phyloP scores from a whole-genome alignment of 2,888 invertebrate species.

The Scotopteryx bipunctaria region DNA sequence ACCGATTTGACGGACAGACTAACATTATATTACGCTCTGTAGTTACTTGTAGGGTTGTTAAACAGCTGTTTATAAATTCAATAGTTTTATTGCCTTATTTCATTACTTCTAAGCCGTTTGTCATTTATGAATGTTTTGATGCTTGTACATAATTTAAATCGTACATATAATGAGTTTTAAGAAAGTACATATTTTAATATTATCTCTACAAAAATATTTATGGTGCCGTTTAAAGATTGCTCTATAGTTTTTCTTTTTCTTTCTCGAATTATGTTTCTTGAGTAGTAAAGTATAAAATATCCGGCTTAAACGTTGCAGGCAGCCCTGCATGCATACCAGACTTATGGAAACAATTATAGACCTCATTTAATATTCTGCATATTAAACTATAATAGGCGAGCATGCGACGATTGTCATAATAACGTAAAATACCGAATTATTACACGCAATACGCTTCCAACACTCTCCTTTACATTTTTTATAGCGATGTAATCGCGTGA shows the following conservation, averaged over 20 bases:
- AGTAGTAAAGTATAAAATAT: too few species aligned
- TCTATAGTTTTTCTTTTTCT: too few species aligned
- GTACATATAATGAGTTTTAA: too few species aligned
- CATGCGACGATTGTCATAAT: slow-evolving; percentile 71
- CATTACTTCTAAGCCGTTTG: too few species aligned
- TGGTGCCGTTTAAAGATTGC: too few species aligned
- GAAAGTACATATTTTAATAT: too few species aligned
- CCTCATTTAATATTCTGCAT: slow-evolving; percentile 71
- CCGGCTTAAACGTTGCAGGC: slow-evolving; percentile 1
- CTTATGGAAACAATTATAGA: slow-evolving; percentile 69
- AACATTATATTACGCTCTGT: slow-evolving; percentile 52
- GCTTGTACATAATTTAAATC: too few species aligned
- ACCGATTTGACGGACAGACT: slow-evolving; percentile 53
- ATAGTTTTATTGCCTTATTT: too few species aligned
- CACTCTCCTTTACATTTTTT: slow-evolving; percentile 54
- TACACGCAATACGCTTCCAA: slow-evolving; percentile 67
- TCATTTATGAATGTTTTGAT: too few species aligned
- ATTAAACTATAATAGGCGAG: slow-evolving; percentile 61
- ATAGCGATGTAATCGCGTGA: slow-evolving; percentile 41
- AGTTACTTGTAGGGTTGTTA: slow-evolving; percentile 43
- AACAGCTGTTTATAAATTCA: not conserved
- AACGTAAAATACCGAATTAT: slow-evolving; percentile 67
- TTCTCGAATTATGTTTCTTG: too few species aligned
- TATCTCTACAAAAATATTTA: too few species aligned
- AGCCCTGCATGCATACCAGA: slow-evolving; percentile 49